phyloP scores from a whole-genome alignment of 2,888 invertebrate genomes.

The Cheilosia pagana region DNA sequence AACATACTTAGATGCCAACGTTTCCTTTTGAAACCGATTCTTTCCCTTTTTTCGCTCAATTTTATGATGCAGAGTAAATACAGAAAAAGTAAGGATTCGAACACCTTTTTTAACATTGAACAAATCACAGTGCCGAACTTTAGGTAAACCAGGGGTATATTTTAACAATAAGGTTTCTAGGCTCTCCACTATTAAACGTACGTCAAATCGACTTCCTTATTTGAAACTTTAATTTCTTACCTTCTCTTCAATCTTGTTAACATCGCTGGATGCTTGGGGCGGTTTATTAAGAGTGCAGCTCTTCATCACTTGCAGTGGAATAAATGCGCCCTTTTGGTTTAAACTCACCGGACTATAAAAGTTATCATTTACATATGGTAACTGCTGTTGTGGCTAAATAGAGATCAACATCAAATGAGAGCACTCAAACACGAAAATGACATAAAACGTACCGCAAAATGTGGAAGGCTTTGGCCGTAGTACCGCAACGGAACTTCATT shows the following conservation, averaged over 20 bases:
- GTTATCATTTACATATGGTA: constrained; percentile 71
- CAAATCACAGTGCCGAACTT: too few species aligned
- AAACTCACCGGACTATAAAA: constrained; percentile 73
- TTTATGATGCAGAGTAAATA: too few species aligned
- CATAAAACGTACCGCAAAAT: constrained; percentile 54
- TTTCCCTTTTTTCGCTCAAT: too few species aligned
- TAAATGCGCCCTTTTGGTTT: constrained; percentile 83
- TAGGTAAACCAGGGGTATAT: too few species aligned
- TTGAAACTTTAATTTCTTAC: constrained; percentile 62
- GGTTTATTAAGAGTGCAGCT: constrained; percentile 75
- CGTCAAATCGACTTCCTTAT: too few species aligned
- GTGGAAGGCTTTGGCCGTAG: constrained; percentile 60
- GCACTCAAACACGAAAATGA: background rate
- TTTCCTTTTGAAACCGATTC: too few species aligned
- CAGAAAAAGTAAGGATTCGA: too few species aligned
- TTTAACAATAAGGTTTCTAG: too few species aligned
- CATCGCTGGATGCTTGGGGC: constrained; percentile 20
- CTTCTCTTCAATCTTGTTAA: constrained; percentile 60
- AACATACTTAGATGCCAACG: too few species aligned
- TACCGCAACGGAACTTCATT: constrained; percentile 53
- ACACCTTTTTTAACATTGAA: too few species aligned
- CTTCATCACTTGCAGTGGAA: constrained; percentile 85
- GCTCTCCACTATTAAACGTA: too few species aligned
- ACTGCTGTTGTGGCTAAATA: constrained; percentile 67
- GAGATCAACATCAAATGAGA: constrained; percentile 4